A percentile compares a stretch with the other conserved stretches of the same genome.
phyloP scores from a whole-genome alignment of 2,888 invertebrate genomes.

The Galerucella calmariensis region DNA sequence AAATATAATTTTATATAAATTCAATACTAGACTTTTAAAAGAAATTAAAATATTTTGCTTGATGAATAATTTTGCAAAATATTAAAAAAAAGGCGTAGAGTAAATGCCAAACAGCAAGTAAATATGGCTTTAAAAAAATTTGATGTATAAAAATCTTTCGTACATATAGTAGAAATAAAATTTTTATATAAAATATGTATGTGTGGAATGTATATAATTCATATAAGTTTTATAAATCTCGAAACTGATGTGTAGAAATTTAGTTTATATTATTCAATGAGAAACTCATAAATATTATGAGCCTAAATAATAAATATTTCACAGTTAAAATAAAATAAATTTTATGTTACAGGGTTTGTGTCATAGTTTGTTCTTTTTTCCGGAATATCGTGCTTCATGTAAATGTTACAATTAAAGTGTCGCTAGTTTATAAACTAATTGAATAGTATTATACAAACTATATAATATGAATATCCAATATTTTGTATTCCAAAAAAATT shows the following conservation, averaged over 20 bases:
- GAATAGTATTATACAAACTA: too few species aligned
- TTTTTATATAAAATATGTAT: background rate
- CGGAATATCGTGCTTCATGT: background rate
- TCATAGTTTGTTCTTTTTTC: background rate
- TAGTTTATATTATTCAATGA: background rate
- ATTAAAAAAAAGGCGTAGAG: background rate
- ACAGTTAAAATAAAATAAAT: background rate
- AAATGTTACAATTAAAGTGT: background rate
- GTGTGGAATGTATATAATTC: background rate
- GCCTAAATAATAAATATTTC: background rate
- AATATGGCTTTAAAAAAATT: background rate
- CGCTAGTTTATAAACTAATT: too few species aligned
- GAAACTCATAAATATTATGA: slow-evolving; percentile 11
- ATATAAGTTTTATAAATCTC: background rate
- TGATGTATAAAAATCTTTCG: background rate
- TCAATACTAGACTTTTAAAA: background rate
- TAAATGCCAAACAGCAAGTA: slow-evolving; percentile 2
- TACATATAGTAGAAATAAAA: background rate
- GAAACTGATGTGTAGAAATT: background rate
- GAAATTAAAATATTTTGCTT: background rate
- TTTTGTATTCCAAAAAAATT: too few species aligned
- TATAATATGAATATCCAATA: too few species aligned
- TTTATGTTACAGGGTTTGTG: background rate
- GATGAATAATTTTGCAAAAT: background rate
- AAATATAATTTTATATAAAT: slow-evolving; percentile 1